phyloP scores from a whole-genome alignment of 2,888 invertebrate species.

The Unio pictorum region DNA sequence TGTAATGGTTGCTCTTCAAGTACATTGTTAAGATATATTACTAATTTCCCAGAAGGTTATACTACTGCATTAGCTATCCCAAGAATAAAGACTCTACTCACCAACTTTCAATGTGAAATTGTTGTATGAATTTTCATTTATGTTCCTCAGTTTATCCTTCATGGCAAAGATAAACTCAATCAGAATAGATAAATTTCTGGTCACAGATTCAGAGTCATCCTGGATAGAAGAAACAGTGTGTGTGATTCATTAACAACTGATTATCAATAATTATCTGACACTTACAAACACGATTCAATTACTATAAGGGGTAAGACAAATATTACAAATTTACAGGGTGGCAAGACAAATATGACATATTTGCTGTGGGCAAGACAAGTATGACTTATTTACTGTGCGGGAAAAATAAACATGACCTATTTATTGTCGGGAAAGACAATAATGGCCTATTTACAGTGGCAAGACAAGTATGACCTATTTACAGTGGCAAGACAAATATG shows the following conservation, averaged over 20 bases:
- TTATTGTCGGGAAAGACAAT: too few relatives aligned
- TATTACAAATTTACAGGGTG: background rate
- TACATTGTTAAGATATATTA: background rate
- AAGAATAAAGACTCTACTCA: constrained; percentile 72
- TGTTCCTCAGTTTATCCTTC: constrained; percentile 86
- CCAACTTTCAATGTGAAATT: constrained; percentile 92
- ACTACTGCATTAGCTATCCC: background rate
- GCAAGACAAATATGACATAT: too few relatives aligned
- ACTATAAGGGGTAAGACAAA: background rate
- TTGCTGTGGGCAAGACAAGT: too few relatives aligned
- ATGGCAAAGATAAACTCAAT: constrained; percentile 92
- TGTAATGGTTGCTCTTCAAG: too few relatives aligned
- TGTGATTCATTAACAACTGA: background rate
- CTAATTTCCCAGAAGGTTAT: background rate
- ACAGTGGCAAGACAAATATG: too few relatives aligned
- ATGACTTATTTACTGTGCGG: too few relatives aligned
- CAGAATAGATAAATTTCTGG: constrained; percentile 82
- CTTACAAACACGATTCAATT: background rate
- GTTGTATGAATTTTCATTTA: constrained; percentile 93
- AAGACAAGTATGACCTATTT: too few relatives aligned
- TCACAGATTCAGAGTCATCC: constrained; percentile 78
- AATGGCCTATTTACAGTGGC: too few relatives aligned
- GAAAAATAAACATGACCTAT: too few relatives aligned
- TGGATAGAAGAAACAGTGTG: constrained; percentile 68
- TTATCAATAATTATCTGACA: background rate